These are phyloP conservation scores for Sebastes trivittatus DNA, from an alignment of 2,797 vertebrate genomes.

Conservation along the genomic window DNA sequence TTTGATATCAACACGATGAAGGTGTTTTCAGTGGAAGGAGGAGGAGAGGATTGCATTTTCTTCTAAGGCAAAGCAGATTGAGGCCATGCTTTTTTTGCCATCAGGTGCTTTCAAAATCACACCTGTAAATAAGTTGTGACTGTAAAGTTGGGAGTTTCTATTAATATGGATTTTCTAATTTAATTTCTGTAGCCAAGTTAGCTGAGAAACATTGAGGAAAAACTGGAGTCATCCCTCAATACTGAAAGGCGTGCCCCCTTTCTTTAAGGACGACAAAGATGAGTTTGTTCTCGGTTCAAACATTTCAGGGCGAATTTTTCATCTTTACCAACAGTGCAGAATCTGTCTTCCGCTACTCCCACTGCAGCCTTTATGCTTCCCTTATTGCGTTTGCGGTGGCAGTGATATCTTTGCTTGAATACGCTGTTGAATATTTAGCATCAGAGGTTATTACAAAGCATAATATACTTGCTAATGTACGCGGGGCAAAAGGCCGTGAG, in stretches of 20 bases:
- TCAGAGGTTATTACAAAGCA: conserved; percentile 62
- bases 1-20: conserved; percentile 31
- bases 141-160: not conserved
- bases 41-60: not conserved
- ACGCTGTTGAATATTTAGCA: conserved; percentile 63
- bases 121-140: conserved; percentile 8
- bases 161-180: not conserved
- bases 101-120: conserved; percentile 4
- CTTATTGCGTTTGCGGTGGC: conserved; percentile 23
- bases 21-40: not conserved
- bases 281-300: not conserved
- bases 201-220: not conserved
- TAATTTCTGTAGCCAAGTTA: not conserved
- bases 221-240: not conserved
- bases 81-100: not conserved
- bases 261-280: not conserved
- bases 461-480: conserved; percentile 70
- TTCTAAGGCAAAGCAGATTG: not conserved
- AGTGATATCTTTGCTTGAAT: conserved; percentile 51
- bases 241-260: not conserved
- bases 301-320: not conserved
- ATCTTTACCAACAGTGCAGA: not conserved
- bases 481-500: conserved; percentile 63
- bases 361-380: conserved; percentile 16
- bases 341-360: not conserved